Evolutionary conservation across 2,113 vertebrate genomes (phyloP), one percentile per base, ranked within the genome.

Genomic region (Labeo catla): DNA sequence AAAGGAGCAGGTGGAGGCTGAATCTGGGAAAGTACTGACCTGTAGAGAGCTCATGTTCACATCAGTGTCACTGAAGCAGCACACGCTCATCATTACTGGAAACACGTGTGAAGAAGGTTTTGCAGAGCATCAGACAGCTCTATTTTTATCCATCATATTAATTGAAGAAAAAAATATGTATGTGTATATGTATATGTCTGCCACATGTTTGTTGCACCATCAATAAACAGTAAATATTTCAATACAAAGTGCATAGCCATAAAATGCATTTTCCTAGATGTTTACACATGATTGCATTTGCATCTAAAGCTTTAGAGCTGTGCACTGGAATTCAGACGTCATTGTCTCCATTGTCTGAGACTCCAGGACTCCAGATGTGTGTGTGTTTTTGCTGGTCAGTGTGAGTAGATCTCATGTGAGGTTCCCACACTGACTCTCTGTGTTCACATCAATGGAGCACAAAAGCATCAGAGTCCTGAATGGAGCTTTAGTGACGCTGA

Each of bases 391-490:
- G 83, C 43, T 57, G 15, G 61, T 88, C 65, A 34, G 52, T 91
- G 89, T 92, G 90, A 81, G 88, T 84, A 63, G 82, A 81, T 86
- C 85, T 86, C 36, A 0, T 77, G 68, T 81, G 68, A 86, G 65
- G 84, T 93, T 93, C 90, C 87, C 89, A 91, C 90, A 91, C 88
- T 87, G 59, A 77, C 45, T 87, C 43, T 85, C 86, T 85, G 87
- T 89, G 43, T n/a, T 91, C 80, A 80, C 83, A 85, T 89, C 86
- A 87, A 39, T 86, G 81, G 12, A 68, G 57, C 1, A 89, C 87
- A 91, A 93, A 92, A 84, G 89, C 10, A 70, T 84, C 68, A 50
- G 52, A 84, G 83, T 23, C 76, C 63, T 86, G 91, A 91, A 89
- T 88, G 89, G 72, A 86, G 50, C 79, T 49, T 89, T 90, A 83